Conservation (phyloP, 2,888 invertebrate species). For the Julus scandinavius region DNA sequence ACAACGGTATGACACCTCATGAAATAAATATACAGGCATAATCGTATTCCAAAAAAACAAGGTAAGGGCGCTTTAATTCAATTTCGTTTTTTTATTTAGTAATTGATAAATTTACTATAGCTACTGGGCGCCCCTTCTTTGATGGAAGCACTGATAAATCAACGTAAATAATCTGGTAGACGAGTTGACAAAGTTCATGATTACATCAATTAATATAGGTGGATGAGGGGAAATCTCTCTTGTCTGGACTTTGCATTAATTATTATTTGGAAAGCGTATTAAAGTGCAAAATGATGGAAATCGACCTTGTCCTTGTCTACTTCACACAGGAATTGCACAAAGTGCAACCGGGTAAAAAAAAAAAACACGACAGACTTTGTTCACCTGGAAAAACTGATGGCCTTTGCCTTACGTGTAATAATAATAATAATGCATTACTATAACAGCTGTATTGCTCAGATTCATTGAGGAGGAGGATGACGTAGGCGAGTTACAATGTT, state of each 20-base stretch:
- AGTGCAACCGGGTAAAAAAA: neutral
- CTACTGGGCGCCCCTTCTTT: too few species aligned
- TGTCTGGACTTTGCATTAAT: constrained; percentile 19
- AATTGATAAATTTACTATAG: too few species aligned
- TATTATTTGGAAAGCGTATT: neutral
- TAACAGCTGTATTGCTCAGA: neutral
- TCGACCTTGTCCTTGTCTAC: constrained; percentile 13
- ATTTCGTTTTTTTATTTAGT: too few species aligned
- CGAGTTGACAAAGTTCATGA: constrained; percentile 10
- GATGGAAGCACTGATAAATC: neutral
- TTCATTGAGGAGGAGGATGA: neutral
- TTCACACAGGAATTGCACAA: neutral
- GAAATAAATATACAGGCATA: too few species aligned
- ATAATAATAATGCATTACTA: neutral
- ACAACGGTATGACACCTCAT: too few species aligned
- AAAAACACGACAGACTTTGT: neutral
- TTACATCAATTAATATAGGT: neutral
- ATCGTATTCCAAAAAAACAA: too few species aligned
- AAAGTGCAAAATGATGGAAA: neutral
- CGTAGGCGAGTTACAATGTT: neutral
- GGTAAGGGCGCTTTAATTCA: too few species aligned
- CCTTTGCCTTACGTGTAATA: constrained; percentile 24
- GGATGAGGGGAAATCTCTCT: neutral
- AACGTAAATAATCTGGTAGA: neutral
- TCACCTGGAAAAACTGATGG: neutral